Conservation (phyloP, 2,113 vertebrate species). For the Odobenus rosmarus region DNA sequence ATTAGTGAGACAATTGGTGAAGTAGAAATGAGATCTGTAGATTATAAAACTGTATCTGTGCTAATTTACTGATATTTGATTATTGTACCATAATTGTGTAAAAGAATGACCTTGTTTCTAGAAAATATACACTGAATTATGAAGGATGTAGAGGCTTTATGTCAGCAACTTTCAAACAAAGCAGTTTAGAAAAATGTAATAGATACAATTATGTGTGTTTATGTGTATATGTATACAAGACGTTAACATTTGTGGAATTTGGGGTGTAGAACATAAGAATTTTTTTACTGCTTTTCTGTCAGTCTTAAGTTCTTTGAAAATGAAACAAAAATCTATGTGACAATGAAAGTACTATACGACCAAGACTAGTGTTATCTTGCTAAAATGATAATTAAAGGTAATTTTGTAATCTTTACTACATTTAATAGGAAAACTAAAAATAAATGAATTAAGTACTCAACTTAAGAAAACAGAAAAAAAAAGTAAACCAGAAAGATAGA, state of each 20-base stretch:
- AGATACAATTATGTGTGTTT: neutral
- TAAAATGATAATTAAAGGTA: neutral
- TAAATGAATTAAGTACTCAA: neutral
- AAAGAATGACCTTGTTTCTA: neutral
- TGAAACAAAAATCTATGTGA: neutral
- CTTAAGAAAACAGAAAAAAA: neutral
- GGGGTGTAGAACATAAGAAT: neutral
- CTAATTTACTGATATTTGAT: neutral
- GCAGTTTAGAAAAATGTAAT: neutral
- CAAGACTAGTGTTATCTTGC: neutral
- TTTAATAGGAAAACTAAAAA: constrained; percentile 10
- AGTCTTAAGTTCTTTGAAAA: constrained; percentile 15
- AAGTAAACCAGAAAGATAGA: neutral
- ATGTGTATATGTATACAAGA: neutral
- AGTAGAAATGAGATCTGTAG: neutral
- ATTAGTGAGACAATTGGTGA: neutral
- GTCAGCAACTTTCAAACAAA: neutral
- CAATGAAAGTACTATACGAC: neutral
- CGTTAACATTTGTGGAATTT: neutral
- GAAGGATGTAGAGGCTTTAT: neutral
- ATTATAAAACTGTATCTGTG: neutral
- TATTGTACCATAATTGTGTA: neutral
- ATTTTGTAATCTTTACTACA: neutral
- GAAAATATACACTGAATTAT: neutral
- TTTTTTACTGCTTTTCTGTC: neutral